A percentile compares a stretch with the other conserved stretches of the same genome.
These are phyloP conservation scores for Mesodorylaimus sp. DNA, from an alignment of 2,888 invertebrate genomes.

Conservation along the genomic window DNA sequence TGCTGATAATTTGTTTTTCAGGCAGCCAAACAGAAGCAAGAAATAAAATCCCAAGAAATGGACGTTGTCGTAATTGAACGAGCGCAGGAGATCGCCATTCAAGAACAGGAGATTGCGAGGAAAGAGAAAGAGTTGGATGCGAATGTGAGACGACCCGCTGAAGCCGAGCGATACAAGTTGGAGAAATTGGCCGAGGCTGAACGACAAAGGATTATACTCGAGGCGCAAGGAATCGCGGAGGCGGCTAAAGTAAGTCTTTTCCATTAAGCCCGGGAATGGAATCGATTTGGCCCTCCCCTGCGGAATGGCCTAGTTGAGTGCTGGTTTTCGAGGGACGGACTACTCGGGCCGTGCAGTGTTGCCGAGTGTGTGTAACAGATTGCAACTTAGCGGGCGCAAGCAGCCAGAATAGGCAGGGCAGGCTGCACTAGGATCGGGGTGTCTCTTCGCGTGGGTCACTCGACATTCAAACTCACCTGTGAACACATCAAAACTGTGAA, in stretches of 20 bases:
- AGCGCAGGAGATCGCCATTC: constrained; percentile 76
- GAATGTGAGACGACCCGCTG: constrained; percentile 74
- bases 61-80: constrained; percentile 72
- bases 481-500: too few species aligned
- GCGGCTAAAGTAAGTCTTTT: constrained; percentile 46
- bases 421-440: too few species aligned
- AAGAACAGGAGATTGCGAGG: constrained; percentile 83
- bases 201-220: constrained; percentile 63
- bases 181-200: constrained; percentile 89
- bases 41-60: constrained; percentile 91
- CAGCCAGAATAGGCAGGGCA: too few species aligned
- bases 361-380: too few species aligned
- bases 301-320: not conserved
- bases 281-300: not conserved
- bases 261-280: not conserved
- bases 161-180: constrained; percentile 72
- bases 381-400: too few species aligned
- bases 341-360: too few species aligned
- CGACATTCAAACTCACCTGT: too few species aligned
- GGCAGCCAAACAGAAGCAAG: constrained; percentile 83
- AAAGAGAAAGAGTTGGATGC: constrained; percentile 80
- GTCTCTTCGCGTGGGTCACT: too few species aligned
- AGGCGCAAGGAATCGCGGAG: constrained; percentile 87
- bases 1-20: too few species aligned
- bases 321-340: too few species aligned